Evolutionary conservation across 2,888 invertebrate genomes (phyloP), one percentile per base, ranked within the genome.

Genomic region (Palloptera scutellata): DNA sequence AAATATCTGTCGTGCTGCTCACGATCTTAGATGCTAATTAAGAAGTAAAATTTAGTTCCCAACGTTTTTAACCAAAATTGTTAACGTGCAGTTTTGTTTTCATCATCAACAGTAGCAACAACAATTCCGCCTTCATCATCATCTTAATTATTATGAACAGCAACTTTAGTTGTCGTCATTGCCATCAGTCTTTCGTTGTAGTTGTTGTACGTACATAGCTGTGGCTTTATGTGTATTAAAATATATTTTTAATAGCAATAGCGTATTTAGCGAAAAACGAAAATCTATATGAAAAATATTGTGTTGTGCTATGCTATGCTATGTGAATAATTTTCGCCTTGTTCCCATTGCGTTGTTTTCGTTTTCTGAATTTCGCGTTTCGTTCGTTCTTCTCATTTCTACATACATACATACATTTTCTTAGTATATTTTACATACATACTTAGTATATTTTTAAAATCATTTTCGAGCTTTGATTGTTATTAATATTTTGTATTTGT

Each of bases 321-420:
- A 42, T 62, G 62, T 62, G 54, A 62, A 62, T 53, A 62, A 42
- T 62, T 53, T 62, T 62, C 43, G 62, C 62, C 62, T 62, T 62
- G 62, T 62, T 43, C 62, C 43, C 53, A 62, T 62, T 62, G 62
- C 19, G 62, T 42, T 61, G 17, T 41, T 57, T 41, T 11, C 30
- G 12, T 40, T 55, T 15, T 30, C 55, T 8, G 40, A 40, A 55
- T 41, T 57, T 57, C 30, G 15, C 42, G 11, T 15, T 30, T 30
- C 30, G 30, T 30, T 30, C 30, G 6, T 30, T 30, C 30, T 30
- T 30, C 30, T 30, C 30, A 41, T 57, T 30, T 57, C 20, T 20
- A 55, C 12, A 4, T 57, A 20, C 30, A 1, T 57, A 57, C 57
- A 40, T 41, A 40, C 30, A 54, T 54, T 54, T 3, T 11, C 41